Base-by-base conservation (phyloP, 2,888 invertebrate genomes). In the Cataglyphis livida region DNA sequence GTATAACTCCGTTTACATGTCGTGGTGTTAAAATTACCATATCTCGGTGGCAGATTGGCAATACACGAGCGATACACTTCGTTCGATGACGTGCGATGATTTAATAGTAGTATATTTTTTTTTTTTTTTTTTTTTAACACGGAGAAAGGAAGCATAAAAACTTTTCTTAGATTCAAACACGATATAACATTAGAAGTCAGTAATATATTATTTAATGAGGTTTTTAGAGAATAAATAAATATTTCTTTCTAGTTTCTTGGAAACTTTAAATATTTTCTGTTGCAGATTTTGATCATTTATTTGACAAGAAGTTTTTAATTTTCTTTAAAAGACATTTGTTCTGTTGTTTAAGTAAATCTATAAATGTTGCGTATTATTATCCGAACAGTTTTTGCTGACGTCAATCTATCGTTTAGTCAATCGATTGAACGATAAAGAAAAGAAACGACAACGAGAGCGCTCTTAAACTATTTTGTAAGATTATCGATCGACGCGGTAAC, bases 361-460 rank as follows among this genome's bases (percentile, higher is more conserved):
- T 59, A 59, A 44, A 73, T 4, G 0, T 41, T n/a, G 28, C 57
- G 25, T 59, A 28, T 73, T 59, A 28, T 41, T 61, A n/a, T 9
- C 1, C 28, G 9, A 15, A 21, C 25, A 15, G 28, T 25, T 64
- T 51, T 75, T 64, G 38, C 15, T 51, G 64, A 64, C 51, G n/a
- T 75, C 48, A 62, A 51, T 25, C 62, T 51, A 25, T 25, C 35
- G 51, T 62, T 62, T 6, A 64, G 18, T 1, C 32, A 48, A 15
- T 62, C 62, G 62, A 74, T 74, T 62, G 35, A 62, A 18, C 74
- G 28, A 35, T 35, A 7, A 73, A 59, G 25, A 75, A 75, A 64
- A 35, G 28, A 59, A 35, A 25, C 25, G n/a, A 62, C 15, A 35
- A 75, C 35, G 18, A 64, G 38, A 25, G 18, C 21, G 62, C 51